Conservation (phyloP, 2,888 invertebrate species). For the Dyspetes luteomarginatus region DNA sequence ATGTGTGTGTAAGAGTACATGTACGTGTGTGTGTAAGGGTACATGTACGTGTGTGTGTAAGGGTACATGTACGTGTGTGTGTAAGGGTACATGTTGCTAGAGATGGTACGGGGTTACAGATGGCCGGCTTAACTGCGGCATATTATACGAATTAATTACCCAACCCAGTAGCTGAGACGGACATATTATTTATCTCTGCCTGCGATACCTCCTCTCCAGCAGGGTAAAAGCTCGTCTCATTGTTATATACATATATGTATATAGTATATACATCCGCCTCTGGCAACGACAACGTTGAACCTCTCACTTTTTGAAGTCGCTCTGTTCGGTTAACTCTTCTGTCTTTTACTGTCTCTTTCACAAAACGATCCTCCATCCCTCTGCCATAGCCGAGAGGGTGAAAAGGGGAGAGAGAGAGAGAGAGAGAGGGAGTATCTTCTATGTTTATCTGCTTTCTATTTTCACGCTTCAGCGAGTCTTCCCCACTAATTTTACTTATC, state of each 20-base stretch:
- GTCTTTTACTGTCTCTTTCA: slow-evolving; percentile 40
- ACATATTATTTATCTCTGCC: slow-evolving; percentile 81
- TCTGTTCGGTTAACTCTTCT: slow-evolving; percentile 10
- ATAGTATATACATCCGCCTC: not conserved
- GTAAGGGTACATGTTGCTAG: not conserved
- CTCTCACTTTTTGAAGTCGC: slow-evolving; percentile 18
- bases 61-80: slow-evolving; percentile 28
- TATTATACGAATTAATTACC: slow-evolving; percentile 83
- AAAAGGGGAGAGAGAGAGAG: slow-evolving; percentile 12
- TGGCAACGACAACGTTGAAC: slow-evolving; percentile 30
- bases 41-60: not conserved
- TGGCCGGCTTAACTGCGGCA: slow-evolving; percentile 82
- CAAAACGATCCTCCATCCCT: slow-evolving; percentile 43
- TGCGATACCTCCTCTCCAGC: slow-evolving; percentile 67
- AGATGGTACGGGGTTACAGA: slow-evolving; percentile 77
- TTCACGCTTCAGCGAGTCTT: slow-evolving; percentile 72
- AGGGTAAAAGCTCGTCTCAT: slow-evolving; percentile 35
- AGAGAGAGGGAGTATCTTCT: slow-evolving; percentile 50
- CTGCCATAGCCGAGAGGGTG: not conserved
- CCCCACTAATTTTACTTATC: not conserved
- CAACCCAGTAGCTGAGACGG: slow-evolving; percentile 76
- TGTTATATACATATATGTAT: not conserved
- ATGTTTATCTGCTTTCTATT: slow-evolving; percentile 71
- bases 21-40: no score
- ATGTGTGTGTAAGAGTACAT: no score